Conservation (phyloP, 2,797 vertebrate genomes). For the Novumbra hubbsi region DNA sequence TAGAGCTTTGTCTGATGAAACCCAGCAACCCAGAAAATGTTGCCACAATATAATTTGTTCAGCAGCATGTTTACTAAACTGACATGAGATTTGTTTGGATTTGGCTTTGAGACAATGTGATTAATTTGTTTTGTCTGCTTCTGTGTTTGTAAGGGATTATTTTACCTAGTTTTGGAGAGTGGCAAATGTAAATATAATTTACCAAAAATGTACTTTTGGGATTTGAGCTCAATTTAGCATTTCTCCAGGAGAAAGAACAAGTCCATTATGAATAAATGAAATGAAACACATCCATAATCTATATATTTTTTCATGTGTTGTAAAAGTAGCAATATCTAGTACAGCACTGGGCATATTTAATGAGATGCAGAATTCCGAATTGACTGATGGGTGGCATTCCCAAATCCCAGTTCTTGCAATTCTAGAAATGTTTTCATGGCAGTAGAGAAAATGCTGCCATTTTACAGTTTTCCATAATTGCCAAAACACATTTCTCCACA, state of each 20-base stretch:
- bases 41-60: slow-evolving; percentile 53
- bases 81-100: slow-evolving; percentile 61
- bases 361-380: no score
- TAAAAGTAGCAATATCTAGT: no score
- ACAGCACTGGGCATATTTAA: no score
- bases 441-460: no score
- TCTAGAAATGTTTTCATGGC: no score
- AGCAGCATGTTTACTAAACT: slow-evolving; percentile 60
- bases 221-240: slow-evolving; percentile 34
- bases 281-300: no score
- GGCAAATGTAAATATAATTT: slow-evolving; percentile 41
- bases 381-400: no score
- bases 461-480: no score
- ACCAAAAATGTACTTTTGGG: slow-evolving; percentile 53
- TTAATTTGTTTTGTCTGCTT: slow-evolving; percentile 76
- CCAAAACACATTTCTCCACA: no score
- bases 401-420: no score
- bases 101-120: slow-evolving; percentile 60
- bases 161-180: slow-evolving; percentile 37
- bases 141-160: slow-evolving; percentile 65
- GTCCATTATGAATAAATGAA: neutral
- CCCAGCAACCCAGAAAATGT: slow-evolving; percentile 44
- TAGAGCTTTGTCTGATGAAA: slow-evolving; percentile 39
- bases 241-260: neutral
- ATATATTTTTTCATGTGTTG: no score